Evolutionary conservation across 1,140 invertebrate genomes (phyloP).

Genomic region (Homalodisca vitripennis): DNA sequence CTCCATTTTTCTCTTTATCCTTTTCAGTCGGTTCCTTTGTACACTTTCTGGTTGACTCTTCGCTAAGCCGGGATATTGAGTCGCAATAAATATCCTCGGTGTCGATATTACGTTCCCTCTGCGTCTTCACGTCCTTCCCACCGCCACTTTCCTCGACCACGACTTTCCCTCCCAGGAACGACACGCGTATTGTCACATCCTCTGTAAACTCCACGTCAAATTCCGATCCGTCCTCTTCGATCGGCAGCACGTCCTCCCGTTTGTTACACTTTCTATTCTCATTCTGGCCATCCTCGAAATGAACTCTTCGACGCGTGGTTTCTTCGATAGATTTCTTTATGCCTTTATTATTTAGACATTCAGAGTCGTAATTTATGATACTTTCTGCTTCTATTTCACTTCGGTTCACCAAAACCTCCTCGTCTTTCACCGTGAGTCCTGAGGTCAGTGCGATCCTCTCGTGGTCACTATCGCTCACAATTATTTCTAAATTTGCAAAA

Average conservation of each 20-base stretch:
- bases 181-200: not conserved
- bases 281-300: conserved; percentile 2
- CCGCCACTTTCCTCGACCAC: conserved; percentile 1
- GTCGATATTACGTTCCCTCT: not conserved
- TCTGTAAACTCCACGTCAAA: conserved; percentile 13
- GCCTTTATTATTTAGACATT: not conserved
- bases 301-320: not conserved
- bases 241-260: not conserved
- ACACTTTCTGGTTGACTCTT: not conserved
- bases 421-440: not conserved
- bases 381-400: not conserved
- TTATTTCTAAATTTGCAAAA: conserved; percentile 18
- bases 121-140: not conserved
- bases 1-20: not conserved
- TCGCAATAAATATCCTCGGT: not conserved
- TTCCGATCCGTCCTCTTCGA: not conserved
- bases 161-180: conserved; percentile 5
- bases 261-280: conserved; percentile 14
- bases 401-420: not conserved
- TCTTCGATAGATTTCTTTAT: not conserved
- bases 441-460: conserved; percentile 6
- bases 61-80: conserved; percentile 3
- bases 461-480: conserved; percentile 12
- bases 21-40: no score
- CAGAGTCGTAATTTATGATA: not conserved